phyloP scores from a whole-genome alignment of 2,888 invertebrate species.

The Habrosyne pyritoides region DNA sequence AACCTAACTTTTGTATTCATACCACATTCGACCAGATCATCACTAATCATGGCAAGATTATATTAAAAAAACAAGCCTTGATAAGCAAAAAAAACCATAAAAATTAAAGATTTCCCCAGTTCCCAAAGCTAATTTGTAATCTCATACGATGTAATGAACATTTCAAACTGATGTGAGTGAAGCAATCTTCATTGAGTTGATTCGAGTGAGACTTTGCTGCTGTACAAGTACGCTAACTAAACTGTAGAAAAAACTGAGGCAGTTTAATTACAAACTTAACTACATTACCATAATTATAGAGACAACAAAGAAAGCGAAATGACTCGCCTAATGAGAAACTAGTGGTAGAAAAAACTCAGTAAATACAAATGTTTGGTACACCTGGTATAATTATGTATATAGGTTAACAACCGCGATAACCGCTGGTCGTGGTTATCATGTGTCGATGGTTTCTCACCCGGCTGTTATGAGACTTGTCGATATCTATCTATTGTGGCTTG shows the following conservation, averaged over 20 bases:
- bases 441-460: not conserved
- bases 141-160: not conserved
- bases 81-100: no score
- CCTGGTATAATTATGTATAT: slow-evolving; percentile 32
- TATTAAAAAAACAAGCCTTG: no score
- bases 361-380: not conserved
- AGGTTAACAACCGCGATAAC: slow-evolving; percentile 48
- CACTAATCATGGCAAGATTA: no score
- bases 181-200: not conserved
- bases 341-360: not conserved
- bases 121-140: no score
- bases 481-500: not conserved
- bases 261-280: not conserved
- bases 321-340: not conserved
- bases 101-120: no score
- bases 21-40: no score
- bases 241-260: not conserved
- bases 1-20: no score
- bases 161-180: not conserved
- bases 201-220: no score
- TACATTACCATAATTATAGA: not conserved
- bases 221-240: not conserved
- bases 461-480: not conserved
- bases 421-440: slow-evolving; percentile 30
- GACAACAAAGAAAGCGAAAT: slow-evolving; percentile 19